Base-by-base conservation (phyloP, 2,113 vertebrate genomes). In the Dromas ardeola region DNA sequence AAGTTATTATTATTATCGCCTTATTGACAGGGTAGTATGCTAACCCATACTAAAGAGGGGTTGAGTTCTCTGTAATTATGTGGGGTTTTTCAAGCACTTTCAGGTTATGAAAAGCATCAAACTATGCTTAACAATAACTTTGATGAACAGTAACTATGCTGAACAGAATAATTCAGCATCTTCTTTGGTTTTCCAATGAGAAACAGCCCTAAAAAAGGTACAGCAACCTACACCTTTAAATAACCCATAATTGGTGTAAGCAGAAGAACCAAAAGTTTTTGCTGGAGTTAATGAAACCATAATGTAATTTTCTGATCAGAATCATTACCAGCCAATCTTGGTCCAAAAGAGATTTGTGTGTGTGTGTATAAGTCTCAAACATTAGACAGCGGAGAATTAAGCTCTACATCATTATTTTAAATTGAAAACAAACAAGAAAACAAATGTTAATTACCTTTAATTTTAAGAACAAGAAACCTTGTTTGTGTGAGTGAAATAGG, bases 381-480 rank as follows among this genome's bases (percentile, higher is more conserved):
- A 81, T 77, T 62, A 50, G 49, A 74, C 22, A 77, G 50, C 2
- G 2, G 42, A 94, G 43, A 94, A 92, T 94, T 91, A 93, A 88
- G 85, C 69, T 96, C 66, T 47, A 27, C 61, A 88, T 90, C 90
- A 58, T 94, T 88, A 95, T 77, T 93, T 94, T 83, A 95, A 95
- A 96, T 96, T 92, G 67, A 96, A 96, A 93, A 55, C 85, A 96
- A 95, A 91, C 71, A 96, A 66, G 58, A 36, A 93, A 95, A 79
- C 92, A 91, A 93, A 91, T 63, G 66, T 85, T 94, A 95, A 96
- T 93, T 96, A 93, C 36, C 29, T 86, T 82, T 91, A 73, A 94
- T 95, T 95, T 93, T 63, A 79, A 93, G 78, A 94, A 82, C 56
- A 93, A 76, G 81, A 91, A 90, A 55, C 42, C 38, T 85, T 80